Percentiles rank a stretch among this genome's conserved stretches.
Conservation (phyloP, 2,888 invertebrate species). For the Drosophila borealis region DNA sequence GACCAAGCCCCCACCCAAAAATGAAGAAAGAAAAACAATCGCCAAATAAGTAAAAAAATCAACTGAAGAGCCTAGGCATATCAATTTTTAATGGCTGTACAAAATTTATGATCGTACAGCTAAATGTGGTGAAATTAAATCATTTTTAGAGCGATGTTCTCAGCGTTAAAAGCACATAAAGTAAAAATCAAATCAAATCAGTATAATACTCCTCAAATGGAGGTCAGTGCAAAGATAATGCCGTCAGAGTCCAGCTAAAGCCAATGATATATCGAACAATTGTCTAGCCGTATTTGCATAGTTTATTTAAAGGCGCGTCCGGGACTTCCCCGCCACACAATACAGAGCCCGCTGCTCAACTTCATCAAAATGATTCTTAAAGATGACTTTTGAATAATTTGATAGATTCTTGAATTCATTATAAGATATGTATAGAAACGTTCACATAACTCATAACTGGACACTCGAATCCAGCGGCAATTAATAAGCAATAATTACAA, state of each 20-base stretch:
- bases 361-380: neutral
- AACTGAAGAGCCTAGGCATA: constrained; percentile 3
- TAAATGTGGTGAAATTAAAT: constrained; percentile 27
- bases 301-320: neutral
- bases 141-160: constrained; percentile 52
- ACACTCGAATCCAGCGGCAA: neutral
- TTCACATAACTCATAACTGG: neutral
- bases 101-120: constrained; percentile 31
- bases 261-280: constrained; percentile 13
- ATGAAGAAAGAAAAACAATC: no score
- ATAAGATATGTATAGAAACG: neutral
- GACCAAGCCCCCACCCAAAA: neutral
- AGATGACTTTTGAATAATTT: neutral
- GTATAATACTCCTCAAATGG: neutral
- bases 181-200: neutral
- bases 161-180: constrained; percentile 20
- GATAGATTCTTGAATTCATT: neutral
- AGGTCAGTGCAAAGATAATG: constrained; percentile 6
- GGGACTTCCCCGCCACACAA: constrained; percentile 13
- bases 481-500: constrained; percentile 2
- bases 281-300: constrained; percentile 25
- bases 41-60: neutral
- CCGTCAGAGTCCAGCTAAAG: neutral
- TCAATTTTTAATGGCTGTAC: constrained; percentile 9
- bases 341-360: no score